These are phyloP conservation scores for Pollenia amentaria DNA, from an alignment of 2,888 invertebrate species.

Conservation along the genomic window DNA sequence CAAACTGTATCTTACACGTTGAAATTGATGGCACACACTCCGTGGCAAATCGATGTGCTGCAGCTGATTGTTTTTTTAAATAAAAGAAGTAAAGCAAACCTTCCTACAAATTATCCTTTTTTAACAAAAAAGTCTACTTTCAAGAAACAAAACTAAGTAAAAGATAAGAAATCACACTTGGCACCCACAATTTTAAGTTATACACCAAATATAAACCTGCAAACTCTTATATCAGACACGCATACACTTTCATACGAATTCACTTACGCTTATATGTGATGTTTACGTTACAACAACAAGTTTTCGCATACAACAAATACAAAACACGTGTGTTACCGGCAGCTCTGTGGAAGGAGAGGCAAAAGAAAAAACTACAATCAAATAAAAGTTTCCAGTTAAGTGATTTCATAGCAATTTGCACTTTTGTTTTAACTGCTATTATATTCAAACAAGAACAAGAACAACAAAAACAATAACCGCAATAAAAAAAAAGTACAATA, in stretches of 20 bases:
- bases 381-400: constrained; percentile 82
- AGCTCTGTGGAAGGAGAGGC: neutral
- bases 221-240: too few species aligned
- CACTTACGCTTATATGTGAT: neutral
- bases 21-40: too few species aligned
- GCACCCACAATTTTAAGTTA: too few species aligned
- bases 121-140: neutral
- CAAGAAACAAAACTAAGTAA: neutral
- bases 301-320: constrained; percentile 8
- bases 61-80: too few species aligned
- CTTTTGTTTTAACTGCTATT: constrained; percentile 75
- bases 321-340: neutral
- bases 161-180: neutral
- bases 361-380: constrained; percentile 73
- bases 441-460: constrained; percentile 61
- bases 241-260: neutral
- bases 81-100: too few species aligned
- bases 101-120: too few species aligned
- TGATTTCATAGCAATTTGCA: constrained; percentile 82
- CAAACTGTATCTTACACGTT: too few species aligned
- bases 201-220: too few species aligned
- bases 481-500: constrained; percentile 21
- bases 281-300: constrained; percentile 47
- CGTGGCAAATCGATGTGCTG: too few species aligned
- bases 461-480: neutral